A percentile compares a stretch with the other conserved stretches of the same genome.
phyloP scores from a whole-genome alignment of 2,888 invertebrate genomes.

The Lampropteryx suffumata region DNA sequence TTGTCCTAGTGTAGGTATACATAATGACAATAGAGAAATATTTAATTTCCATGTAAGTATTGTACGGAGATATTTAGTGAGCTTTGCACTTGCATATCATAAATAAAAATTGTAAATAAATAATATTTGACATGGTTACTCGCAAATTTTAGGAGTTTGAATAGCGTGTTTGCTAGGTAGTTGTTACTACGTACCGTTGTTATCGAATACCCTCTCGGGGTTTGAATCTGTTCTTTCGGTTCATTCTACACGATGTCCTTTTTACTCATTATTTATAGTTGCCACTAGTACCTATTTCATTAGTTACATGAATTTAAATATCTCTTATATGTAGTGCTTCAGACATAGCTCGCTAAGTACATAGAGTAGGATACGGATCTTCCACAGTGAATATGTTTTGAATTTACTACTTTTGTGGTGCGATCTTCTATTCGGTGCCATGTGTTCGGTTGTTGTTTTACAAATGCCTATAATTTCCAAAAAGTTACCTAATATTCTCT shows the following conservation, averaged over 20 bases:
- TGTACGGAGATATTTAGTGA: conserved; percentile 70
- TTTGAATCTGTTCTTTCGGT: conserved; percentile 17
- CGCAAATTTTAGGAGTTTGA: conserved; percentile 39
- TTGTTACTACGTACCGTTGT: conserved; percentile 23
- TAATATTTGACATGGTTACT: conserved; percentile 53
- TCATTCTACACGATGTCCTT: conserved; percentile 18
- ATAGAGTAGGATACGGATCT: conserved; percentile 36
- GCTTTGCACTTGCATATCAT: conserved; percentile 84
- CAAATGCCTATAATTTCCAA: conserved; percentile 63
- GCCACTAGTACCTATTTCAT: conserved; percentile 34
- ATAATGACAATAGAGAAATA: conserved; percentile 58
- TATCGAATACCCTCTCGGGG: conserved; percentile 26
- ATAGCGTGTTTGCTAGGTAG: conserved; percentile 38
- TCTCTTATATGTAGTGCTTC: conserved; percentile 34
- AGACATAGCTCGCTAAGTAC: conserved; percentile 33
- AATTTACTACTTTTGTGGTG: conserved; percentile 58
- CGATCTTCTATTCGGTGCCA: conserved; percentile 74
- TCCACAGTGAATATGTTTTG: conserved; percentile 45
- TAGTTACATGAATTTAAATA: conserved; percentile 34
- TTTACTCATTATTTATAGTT: conserved; percentile 30
- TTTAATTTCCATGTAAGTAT: conserved; percentile 53
- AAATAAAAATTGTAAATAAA: conserved; percentile 69
- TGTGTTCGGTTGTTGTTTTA: conserved; percentile 76
- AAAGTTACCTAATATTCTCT: conserved; percentile 64
- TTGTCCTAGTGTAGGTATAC: conserved; percentile 58